Conservation (phyloP, 1,140 invertebrate genomes). For the Saxidomus purpurata region DNA sequence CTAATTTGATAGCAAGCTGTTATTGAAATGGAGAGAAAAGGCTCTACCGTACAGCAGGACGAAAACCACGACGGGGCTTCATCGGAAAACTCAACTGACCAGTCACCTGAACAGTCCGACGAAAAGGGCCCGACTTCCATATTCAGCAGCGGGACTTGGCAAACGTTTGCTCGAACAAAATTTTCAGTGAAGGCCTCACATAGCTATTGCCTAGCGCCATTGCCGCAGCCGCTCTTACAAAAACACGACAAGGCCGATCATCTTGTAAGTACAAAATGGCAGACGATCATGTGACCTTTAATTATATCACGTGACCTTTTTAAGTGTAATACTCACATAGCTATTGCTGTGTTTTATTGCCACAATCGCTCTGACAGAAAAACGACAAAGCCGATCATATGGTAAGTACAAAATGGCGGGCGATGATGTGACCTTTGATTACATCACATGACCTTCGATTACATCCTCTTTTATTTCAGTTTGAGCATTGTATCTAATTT, state of each 20-base stretch:
- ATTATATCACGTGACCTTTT: no score
- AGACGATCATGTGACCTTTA: no score
- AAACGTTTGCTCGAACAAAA: constrained; percentile 73
- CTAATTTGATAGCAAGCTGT: constrained; percentile 39
- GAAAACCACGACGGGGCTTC: constrained; percentile 3
- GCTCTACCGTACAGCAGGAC: constrained; percentile 1
- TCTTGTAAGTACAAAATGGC: constrained; percentile 76
- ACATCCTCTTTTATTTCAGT: no score
- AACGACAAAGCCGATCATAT: no score
- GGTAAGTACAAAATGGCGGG: no score
- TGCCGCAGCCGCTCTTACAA: constrained; percentile 76
- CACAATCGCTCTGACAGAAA: no score
- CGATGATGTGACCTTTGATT: no score
- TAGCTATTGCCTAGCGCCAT: constrained; percentile 75
- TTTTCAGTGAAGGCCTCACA: constrained; percentile 75
- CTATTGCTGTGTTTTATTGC: no score
- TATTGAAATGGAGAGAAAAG: constrained; percentile 45
- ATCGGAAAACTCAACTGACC: constrained; percentile 49
- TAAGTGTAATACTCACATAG: no score
- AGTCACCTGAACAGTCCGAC: constrained; percentile 34
- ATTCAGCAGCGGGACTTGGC: constrained; percentile 67
- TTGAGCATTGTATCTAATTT: no score
- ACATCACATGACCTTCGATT: no score
- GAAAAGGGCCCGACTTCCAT: neutral
- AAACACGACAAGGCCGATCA: constrained; percentile 76